Evolutionary conservation across 2,888 invertebrate species (phyloP), one percentile per base, ranked within the genome.

Genomic region (Conus canariensis): DNA sequence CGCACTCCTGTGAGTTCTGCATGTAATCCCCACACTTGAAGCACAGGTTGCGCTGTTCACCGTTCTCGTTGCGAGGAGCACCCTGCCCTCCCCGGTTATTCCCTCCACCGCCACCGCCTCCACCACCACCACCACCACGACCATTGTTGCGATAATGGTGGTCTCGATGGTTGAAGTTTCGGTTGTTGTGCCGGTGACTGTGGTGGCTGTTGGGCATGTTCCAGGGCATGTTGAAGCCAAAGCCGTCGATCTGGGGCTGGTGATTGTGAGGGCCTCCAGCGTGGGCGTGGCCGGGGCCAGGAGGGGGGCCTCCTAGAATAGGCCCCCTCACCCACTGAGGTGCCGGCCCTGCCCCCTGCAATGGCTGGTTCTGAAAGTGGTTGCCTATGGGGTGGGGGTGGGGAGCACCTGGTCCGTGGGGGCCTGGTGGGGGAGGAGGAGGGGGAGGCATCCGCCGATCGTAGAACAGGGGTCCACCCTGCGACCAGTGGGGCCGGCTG

Each of bases 11-110:
- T 45, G 93, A 94, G 90, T 95, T 95, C 92, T 95, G 95, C 59
- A 95, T 90, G 45, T 90, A 91, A 88, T 95, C 95, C 9, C 94
- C 94, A 91, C 95, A 95, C 85, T 94, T 93, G 90, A 93, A 95
- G 88, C 95, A 95, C 77, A 92, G 89, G 82, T 94, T 93, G 88
- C 91, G 88, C 90, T 92, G 87, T 90, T 89, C 85, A 85, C 64
- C 88, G 64, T 70, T 88, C 87, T 90, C 85, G 16, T 67, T 74
- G 58, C 87, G 89, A 14, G 82, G 58, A 9, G 89, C 88, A 59
- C 92, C 90, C 58, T 90, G 90, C 45, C 91, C 83, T 16, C 64
- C 83, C 59, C 89, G 30, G 60, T 67, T 83, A 7, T 56, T 60
- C 90, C 56, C 30, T 30, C 91, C 90, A 25, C 92, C 89, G 45